Conservation (phyloP, 2,888 invertebrate genomes). For the Leistus spinibarbis region DNA sequence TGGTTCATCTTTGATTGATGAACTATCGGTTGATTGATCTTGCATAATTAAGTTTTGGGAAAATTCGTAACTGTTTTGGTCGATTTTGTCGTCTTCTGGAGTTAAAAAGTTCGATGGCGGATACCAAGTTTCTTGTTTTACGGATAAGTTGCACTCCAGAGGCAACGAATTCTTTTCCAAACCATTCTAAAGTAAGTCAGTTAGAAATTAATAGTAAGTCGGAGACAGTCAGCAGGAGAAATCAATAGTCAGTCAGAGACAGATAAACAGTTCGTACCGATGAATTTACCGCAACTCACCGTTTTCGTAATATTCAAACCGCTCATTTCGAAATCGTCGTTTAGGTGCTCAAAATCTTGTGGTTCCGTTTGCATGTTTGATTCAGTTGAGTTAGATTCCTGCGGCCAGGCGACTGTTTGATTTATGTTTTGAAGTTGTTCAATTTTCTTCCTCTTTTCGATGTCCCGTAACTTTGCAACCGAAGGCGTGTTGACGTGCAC, state of each 20-base stretch:
- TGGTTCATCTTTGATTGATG: conserved; percentile 26
- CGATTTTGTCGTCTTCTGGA: background rate
- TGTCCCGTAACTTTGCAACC: conserved; percentile 47
- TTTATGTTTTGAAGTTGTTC: conserved; percentile 6
- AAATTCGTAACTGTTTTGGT: background rate
- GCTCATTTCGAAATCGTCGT: background rate
- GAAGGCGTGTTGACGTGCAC: conserved; percentile 50
- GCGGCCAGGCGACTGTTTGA: conserved; percentile 1
- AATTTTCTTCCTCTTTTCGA: conserved; percentile 43
- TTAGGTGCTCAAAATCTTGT: background rate
- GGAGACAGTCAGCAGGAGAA: no score
- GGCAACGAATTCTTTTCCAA: background rate
- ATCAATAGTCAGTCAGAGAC: background rate
- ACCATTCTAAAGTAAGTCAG: background rate
- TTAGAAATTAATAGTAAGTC: background rate
- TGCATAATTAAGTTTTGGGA: background rate
- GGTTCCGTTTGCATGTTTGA: background rate
- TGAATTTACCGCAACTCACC: background rate
- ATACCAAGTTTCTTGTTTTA: conserved; percentile 27
- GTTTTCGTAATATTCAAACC: background rate
- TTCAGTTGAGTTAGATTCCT: conserved; percentile 12
- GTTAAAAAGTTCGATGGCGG: background rate
- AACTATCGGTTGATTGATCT: conserved; percentile 23
- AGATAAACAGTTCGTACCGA: background rate
- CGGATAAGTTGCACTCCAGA: conserved; percentile 3